Evolutionary conservation across 1,140 invertebrate species (phyloP).

Genomic region (Eriocheir sinensis): DNA sequence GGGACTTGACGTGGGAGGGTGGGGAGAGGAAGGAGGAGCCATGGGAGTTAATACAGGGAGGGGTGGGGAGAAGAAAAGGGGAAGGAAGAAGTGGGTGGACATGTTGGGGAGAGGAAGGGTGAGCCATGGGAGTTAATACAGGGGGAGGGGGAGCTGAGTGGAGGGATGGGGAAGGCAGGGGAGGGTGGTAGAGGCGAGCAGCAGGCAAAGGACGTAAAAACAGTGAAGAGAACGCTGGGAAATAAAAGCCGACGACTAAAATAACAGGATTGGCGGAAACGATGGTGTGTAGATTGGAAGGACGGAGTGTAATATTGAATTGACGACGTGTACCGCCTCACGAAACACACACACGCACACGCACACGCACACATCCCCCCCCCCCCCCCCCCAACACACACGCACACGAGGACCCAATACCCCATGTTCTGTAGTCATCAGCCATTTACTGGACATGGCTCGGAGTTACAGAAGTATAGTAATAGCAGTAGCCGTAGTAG

Average conservation of each 20-base stretch:
- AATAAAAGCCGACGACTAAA: neutral
- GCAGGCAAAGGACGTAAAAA: neutral
- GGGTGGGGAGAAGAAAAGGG: neutral
- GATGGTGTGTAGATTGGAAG: constrained; percentile 10
- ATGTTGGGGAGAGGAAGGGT: too few relatives aligned
- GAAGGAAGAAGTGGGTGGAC: neutral
- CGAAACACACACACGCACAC: neutral
- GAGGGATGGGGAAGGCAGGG: neutral
- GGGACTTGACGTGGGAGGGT: too few relatives aligned
- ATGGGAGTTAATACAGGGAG: too few relatives aligned
- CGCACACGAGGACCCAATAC: neutral
- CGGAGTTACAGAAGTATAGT: too few relatives aligned
- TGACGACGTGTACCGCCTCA: neutral
- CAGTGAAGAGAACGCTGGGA: neutral
- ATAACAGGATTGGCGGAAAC: neutral
- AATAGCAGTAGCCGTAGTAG: too few relatives aligned
- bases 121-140: too few relatives aligned
- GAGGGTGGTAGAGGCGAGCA: neutral
- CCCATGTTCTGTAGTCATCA: neutral
- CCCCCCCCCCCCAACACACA: too few relatives aligned
- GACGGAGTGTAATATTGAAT: neutral
- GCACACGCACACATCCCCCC: neutral
- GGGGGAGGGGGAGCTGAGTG: neutral
- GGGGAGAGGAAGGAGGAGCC: too few relatives aligned
- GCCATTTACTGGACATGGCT: neutral